Conservation (phyloP, 2,888 invertebrate genomes). For the Andrena camellia region DNA sequence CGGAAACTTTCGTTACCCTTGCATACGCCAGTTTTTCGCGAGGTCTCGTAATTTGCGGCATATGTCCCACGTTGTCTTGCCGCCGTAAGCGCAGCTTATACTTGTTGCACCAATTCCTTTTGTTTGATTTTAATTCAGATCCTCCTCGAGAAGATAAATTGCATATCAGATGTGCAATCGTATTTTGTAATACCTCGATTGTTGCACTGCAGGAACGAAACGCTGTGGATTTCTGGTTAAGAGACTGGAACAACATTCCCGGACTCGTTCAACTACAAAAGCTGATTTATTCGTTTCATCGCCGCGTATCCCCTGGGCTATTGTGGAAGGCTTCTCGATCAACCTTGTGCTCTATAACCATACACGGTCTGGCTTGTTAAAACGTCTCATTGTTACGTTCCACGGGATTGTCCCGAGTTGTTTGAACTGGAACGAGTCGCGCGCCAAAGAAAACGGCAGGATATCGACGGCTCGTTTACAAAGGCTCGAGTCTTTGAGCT, state of each 20-base stretch:
- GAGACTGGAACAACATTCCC: conserved; percentile 3
- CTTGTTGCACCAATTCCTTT: not conserved
- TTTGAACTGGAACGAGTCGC: not conserved
- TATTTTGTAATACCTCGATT: not conserved
- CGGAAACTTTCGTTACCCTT: not conserved
- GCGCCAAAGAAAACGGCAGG: not conserved
- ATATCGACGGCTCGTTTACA: not conserved
- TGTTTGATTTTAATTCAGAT: not conserved
- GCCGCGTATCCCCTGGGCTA: conserved; percentile 19
- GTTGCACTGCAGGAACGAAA: not conserved
- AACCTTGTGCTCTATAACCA: conserved; percentile 73
- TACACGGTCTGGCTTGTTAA: conserved; percentile 57
- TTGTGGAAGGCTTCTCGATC: conserved; percentile 45
- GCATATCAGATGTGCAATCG: not conserved
- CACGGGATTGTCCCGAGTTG: not conserved
- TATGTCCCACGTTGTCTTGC: not conserved
- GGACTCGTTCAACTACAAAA: conserved; percentile 1
- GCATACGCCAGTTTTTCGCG: not conserved
- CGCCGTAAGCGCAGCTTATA: not conserved
- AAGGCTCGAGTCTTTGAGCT: not conserved
- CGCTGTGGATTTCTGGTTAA: not conserved
- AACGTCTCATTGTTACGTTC: conserved; percentile 4
- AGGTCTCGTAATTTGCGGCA: not conserved
- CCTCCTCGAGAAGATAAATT: not conserved
- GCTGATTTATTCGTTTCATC: conserved; percentile 15